Evolutionary conservation across 2,113 vertebrate species (phyloP).

Genomic region (Gasterosteus nipponicus): DNA sequence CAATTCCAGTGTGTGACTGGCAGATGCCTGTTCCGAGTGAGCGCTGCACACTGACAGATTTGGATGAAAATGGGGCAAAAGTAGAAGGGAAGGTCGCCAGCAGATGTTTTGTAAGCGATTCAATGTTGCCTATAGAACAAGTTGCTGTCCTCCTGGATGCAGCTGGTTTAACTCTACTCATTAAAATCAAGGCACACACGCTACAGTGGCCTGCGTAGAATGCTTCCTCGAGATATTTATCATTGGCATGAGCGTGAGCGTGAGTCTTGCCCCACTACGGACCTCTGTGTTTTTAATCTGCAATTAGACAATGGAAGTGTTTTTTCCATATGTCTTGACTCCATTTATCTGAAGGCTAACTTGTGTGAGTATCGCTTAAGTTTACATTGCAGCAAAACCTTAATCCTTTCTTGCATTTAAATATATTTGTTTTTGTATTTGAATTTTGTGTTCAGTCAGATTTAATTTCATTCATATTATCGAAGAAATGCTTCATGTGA

Average conservation of each 20-base stretch:
- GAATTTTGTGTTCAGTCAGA: background rate
- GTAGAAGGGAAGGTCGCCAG: background rate
- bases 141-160: constrained; percentile 20
- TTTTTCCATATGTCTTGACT: too few relatives aligned
- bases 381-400: background rate
- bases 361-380: background rate
- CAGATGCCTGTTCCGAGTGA: constrained; percentile 28
- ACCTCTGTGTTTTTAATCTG: background rate
- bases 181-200: constrained; percentile 2
- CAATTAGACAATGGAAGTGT: background rate
- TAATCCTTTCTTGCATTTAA: background rate
- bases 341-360: background rate
- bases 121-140: constrained; percentile 1
- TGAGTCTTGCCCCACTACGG: background rate
- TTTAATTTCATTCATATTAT: background rate
- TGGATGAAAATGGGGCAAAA: background rate
- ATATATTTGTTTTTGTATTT: background rate
- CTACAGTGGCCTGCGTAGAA: background rate
- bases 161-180: constrained; percentile 25
- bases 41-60: background rate
- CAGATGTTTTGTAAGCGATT: constrained; percentile 24
- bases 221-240: background rate
- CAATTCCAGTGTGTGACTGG: constrained; percentile 6
- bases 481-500: background rate
- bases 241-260: background rate